These are phyloP conservation scores for Phylloscopus whistleri DNA, from an alignment of 2,113 vertebrate species.

Conservation along the genomic window DNA sequence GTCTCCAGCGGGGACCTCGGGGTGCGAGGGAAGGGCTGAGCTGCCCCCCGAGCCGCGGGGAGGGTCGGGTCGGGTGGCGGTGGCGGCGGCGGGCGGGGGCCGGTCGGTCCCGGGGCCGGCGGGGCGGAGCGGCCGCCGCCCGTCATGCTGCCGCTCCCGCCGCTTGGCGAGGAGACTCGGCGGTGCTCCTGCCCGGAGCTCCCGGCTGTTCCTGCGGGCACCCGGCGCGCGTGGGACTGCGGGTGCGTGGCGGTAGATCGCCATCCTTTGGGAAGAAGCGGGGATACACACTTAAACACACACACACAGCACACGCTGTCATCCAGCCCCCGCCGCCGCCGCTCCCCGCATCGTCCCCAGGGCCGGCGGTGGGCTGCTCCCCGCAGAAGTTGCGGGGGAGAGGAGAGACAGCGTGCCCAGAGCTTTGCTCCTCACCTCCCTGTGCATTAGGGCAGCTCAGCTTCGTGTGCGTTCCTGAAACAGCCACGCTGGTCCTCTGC, in stretches of 20 bases:
- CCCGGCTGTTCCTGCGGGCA: too few species aligned
- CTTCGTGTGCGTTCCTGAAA: accelerated
- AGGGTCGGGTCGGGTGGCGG: background rate
- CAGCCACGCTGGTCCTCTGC: accelerated
- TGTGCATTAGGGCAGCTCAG: background rate
- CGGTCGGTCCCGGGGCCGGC: background rate
- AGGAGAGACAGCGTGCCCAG: background rate
- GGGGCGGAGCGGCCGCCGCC: background rate
- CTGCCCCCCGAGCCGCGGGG: background rate
- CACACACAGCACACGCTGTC: background rate
- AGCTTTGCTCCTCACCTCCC: background rate
- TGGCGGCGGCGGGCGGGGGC: background rate
- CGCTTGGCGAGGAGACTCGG: too few species aligned
- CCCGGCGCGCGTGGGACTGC: background rate
- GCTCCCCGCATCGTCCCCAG: background rate
- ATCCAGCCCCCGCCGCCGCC: too few species aligned
- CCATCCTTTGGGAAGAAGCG: background rate
- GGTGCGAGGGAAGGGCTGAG: background rate
- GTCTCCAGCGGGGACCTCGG: too few species aligned
- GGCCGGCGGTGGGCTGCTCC: background rate
- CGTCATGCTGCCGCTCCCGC: background rate
- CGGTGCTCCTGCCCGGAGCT: background rate
- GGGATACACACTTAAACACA: too few species aligned
- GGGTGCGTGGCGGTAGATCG: background rate
- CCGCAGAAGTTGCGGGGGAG: background rate